phyloP scores from a whole-genome alignment of 2,888 invertebrate species.

The Phengaris arion region DNA sequence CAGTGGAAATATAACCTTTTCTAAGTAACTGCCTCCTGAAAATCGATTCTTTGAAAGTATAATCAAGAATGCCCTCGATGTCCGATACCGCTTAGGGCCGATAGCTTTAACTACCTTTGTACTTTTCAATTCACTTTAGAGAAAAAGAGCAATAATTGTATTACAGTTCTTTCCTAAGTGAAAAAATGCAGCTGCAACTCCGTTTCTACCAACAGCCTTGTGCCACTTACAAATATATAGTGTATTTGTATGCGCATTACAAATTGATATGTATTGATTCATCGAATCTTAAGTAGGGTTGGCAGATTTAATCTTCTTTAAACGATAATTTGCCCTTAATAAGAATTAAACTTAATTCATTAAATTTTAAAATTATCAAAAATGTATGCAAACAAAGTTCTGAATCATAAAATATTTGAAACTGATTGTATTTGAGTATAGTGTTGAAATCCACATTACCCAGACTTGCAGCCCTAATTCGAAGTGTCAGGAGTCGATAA shows the following conservation, averaged over 20 bases:
- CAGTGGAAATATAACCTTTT: background rate
- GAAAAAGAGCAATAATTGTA: slow-evolving; percentile 17
- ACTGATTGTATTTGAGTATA: background rate
- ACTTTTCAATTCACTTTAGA: background rate
- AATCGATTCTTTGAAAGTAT: background rate
- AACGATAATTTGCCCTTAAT: background rate
- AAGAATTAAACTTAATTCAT: background rate
- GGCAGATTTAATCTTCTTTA: slow-evolving; percentile 1
- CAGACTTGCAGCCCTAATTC: slow-evolving; percentile 27
- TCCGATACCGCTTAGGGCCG: background rate
- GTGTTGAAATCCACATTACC: background rate
- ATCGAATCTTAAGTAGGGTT: slow-evolving; percentile 38
- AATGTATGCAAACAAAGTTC: background rate
- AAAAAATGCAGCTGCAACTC: slow-evolving; percentile 44
- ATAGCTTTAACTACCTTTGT: background rate
- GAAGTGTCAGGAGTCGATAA: slow-evolving; percentile 35
- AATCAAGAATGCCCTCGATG: background rate
- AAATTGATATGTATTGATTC: slow-evolving; percentile 44
- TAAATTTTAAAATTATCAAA: background rate
- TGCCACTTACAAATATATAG: slow-evolving; percentile 59
- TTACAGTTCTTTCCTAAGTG: slow-evolving; percentile 55
- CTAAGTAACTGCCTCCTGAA: background rate
- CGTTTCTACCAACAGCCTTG: slow-evolving; percentile 66
- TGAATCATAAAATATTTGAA: background rate
- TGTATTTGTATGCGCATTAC: slow-evolving; percentile 51